Evolutionary conservation across 2,113 vertebrate genomes (phyloP).

Genomic region (Indri indri): DNA sequence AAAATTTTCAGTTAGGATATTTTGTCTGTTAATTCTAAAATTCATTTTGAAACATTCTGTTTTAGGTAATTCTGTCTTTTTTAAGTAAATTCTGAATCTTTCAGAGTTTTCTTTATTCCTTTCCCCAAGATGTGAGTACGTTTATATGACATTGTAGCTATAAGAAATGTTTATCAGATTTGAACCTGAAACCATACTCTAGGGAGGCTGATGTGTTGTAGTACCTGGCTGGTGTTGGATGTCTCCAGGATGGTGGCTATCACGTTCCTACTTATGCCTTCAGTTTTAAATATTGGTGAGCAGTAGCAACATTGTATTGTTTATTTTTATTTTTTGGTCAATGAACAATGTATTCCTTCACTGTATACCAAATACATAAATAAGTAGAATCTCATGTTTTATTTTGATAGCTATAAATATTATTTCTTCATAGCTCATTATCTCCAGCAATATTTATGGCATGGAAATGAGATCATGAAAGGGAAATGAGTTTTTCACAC

Average conservation of each 20-base stretch:
- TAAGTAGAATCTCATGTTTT: neutral
- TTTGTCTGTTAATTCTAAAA: neutral
- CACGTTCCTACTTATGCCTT: neutral
- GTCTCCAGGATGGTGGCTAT: neutral
- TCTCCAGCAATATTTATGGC: neutral
- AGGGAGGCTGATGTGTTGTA: neutral
- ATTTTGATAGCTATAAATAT: neutral
- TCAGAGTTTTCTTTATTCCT: neutral
- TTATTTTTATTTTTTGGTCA: neutral
- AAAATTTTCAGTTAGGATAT: neutral
- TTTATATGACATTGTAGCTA: neutral
- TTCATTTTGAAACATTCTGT: neutral
- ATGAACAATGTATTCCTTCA: neutral
- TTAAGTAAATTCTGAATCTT: neutral
- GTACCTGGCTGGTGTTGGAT: neutral
- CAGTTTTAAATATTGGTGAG: neutral
- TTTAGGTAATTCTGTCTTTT: neutral
- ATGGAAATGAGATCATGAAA: neutral
- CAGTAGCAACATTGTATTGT: neutral
- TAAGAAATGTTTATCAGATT: neutral
- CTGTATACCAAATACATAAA: neutral
- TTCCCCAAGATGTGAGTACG: neutral
- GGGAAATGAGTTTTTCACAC: neutral
- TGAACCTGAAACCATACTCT: neutral
- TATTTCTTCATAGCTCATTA: neutral